A percentile compares a stretch with the other conserved stretches of the same genome.
phyloP scores from a whole-genome alignment of 2,888 invertebrate species.

The Dysmachus trigonus region DNA sequence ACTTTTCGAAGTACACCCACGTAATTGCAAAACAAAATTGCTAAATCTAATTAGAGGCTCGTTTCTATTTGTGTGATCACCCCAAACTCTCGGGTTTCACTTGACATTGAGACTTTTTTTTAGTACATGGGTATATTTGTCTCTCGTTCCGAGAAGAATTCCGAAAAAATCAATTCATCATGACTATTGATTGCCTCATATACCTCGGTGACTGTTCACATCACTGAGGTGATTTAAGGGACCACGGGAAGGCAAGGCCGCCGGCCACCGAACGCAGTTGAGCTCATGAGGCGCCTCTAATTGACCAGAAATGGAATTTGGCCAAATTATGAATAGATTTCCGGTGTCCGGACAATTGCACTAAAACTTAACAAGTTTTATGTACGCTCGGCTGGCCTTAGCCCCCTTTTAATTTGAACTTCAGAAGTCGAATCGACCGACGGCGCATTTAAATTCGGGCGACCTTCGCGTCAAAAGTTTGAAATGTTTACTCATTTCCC shows the following conservation, averaged over 20 bases:
- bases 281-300: neutral
- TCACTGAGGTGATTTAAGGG: neutral
- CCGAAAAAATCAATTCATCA: constrained; percentile 17
- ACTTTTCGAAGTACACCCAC: neutral
- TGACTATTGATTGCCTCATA: neutral
- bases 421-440: constrained; percentile 6
- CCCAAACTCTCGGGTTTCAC: neutral
- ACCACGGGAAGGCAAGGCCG: neutral
- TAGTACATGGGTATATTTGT: neutral
- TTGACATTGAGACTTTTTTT: constrained; percentile 11
- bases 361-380: constrained; percentile 10
- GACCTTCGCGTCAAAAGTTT: constrained; percentile 1
- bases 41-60: constrained; percentile 11
- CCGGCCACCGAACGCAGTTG: neutral
- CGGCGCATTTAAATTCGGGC: neutral
- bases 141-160: neutral
- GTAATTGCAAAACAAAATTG: neutral
- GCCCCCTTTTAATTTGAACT: constrained; percentile 19
- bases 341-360: constrained; percentile 15
- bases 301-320: neutral
- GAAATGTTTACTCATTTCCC: neutral
- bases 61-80: neutral
- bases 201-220: neutral
- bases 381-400: neutral
- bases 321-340: constrained; percentile 26